These are phyloP conservation scores for Gallirallus australis DNA, from an alignment of 2,797 vertebrate genomes.

Conservation along the genomic window DNA sequence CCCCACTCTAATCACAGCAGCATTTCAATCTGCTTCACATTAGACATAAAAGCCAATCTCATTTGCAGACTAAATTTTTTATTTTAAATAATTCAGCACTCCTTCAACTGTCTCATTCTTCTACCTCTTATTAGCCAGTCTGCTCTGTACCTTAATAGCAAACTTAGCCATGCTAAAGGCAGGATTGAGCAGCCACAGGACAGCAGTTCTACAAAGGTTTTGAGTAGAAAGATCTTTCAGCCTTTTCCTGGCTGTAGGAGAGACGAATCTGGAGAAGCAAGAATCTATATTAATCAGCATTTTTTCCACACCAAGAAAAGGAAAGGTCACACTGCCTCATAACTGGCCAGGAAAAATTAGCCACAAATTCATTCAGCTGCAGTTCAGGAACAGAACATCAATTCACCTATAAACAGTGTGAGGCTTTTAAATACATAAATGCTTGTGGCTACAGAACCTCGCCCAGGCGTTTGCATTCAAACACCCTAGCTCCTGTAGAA, in stretches of 20 bases:
- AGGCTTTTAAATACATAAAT: conserved; percentile 59
- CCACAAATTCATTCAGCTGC: conserved; percentile 62
- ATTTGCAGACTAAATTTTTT: conserved; percentile 31
- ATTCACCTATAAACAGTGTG: conserved; percentile 60
- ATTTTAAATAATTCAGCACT: conserved; percentile 51
- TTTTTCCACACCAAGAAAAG: conserved; percentile 25
- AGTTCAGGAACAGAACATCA: conserved; percentile 53
- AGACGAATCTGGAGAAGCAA: not conserved
- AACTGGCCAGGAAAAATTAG: conserved; percentile 62
- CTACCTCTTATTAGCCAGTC: conserved; percentile 32
- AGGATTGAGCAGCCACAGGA: not conserved
- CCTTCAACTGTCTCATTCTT: conserved; percentile 21
- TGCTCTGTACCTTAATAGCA: not conserved
- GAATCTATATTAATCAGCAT: conserved; percentile 25
- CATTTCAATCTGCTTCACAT: conserved; percentile 68
- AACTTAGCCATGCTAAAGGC: not conserved
- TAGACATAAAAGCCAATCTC: conserved; percentile 31
- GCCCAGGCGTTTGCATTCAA: conserved; percentile 54
- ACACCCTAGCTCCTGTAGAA: conserved; percentile 6
- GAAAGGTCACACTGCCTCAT: conserved; percentile 19
- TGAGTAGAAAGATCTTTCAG: not conserved
- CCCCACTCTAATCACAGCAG: conserved; percentile 76
- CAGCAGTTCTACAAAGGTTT: not conserved
- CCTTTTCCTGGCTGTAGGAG: not conserved
- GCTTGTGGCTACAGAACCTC: conserved; percentile 58